These are phyloP conservation scores for Hybognathus amarus DNA, from an alignment of 2,797 vertebrate species.

Conservation along the genomic window DNA sequence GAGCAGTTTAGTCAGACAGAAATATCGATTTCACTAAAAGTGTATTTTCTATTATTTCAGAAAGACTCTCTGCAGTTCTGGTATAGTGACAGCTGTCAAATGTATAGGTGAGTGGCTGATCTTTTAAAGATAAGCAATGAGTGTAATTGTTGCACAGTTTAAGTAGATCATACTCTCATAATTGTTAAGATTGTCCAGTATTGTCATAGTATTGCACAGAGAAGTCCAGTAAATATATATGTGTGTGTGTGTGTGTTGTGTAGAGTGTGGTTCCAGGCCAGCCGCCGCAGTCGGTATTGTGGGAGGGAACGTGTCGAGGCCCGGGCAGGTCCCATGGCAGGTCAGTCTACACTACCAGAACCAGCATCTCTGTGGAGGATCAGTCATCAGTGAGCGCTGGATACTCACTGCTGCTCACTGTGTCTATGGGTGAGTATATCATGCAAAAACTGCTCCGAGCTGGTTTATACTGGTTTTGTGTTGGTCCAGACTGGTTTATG, in stretches of 20 bases:
- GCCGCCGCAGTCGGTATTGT: slow-evolving; percentile 78
- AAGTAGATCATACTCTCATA: not conserved
- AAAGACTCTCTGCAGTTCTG: slow-evolving; percentile 79
- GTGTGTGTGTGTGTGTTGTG: slow-evolving; percentile 17
- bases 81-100: slow-evolving; percentile 77
- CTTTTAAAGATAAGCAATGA: not conserved
- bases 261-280: slow-evolving; percentile 78
- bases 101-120: slow-evolving; percentile 67
- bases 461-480: not conserved
- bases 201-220: no score
- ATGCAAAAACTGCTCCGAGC: not conserved
- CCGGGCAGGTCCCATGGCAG: slow-evolving; percentile 84
- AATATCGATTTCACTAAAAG: not conserved
- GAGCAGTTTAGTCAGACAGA: not conserved
- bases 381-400: slow-evolving; percentile 80
- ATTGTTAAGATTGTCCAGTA: not conserved
- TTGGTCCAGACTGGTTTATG: not conserved
- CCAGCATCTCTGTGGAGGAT: slow-evolving; percentile 83
- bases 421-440: slow-evolving; percentile 82
- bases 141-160: not conserved
- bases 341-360: slow-evolving; percentile 85
- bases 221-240: no score
- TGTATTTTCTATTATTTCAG: slow-evolving; percentile 50
- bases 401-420: slow-evolving; percentile 85
- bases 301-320: slow-evolving; percentile 77